Evolutionary conservation across 2,888 invertebrate genomes (phyloP), one percentile per base, ranked within the genome.

Genomic region (Pristionchus mayeri): DNA sequence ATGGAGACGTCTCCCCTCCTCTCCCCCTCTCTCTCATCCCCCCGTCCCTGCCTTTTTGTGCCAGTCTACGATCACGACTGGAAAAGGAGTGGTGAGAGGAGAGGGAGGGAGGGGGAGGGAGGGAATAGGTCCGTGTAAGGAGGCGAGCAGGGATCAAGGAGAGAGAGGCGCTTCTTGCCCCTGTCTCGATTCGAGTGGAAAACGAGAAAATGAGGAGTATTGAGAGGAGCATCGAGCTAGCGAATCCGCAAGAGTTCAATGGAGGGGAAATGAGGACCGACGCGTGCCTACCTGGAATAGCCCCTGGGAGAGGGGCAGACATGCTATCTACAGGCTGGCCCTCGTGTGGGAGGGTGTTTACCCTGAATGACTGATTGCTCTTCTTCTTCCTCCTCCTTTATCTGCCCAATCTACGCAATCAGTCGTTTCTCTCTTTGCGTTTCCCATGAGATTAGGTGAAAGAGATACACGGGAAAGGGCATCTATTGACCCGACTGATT

Each of bases 111-210:
- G 13, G 44, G 44, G 44, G 44, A 40, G 34, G 9, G 57, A 40
- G 7, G 52, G 54, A 34, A 30, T n/a, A 54, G 34, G 24, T 57
- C 57, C 37, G 80, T 60, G 40, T 37, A 57, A 54, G 57, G 48
- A 27, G 21, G n/a, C n/a, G 52, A 50, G 54, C 2, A 27, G 75
- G 54, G 79, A 57, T 34, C 34, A 79, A 57, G 30, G 57, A 34
- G 21, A 57, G 50, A 57, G 80, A 16, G n/a, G 21, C 67, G 13
- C 27, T 30, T 30, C 18, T 13, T 21, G n/a, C n/a, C n/a, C 67
- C 67, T 2, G 71, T 71, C 71, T 71, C 71, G 71, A 71, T 71
- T 44, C 71, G 71, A 71, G 71, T 71, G 71, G 71, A 71, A 78
- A 48, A 44, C 40, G 75, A 78, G 76, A 78, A 50, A 78, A 50